Evolutionary conservation across 2,113 vertebrate genomes (phyloP), one percentile per base, ranked within the genome.

Genomic region (Astur gentilis): DNA sequence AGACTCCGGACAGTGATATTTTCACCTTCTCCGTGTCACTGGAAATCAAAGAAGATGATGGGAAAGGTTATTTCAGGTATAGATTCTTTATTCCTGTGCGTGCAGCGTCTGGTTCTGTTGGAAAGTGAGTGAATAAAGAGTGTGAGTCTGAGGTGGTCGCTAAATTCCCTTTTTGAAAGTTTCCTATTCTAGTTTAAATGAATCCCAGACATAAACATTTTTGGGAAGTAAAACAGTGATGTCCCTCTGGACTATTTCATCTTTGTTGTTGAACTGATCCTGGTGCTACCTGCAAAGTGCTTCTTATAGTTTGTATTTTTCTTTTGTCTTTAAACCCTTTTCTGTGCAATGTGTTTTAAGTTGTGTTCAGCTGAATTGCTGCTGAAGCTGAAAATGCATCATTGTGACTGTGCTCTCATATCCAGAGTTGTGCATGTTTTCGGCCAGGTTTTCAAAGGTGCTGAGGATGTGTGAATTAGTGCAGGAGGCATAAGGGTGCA

Each of bases 1-100:
- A 99, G 84, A 99, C 99, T 25, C 99, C 99, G 11, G 99, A 99
- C 98, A 99, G 99, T 22, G 99, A 99, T 94, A 98, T 99, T 91
- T 99, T 99, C 98, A 99, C 99, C 89, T 99, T 99, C 96, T 99
- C 99, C 0, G 99, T 99, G 88, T 99, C 99, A 70, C 98, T 99
- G 98, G 99, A 99, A 97, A 99, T 99, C 97, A 99, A 98, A 95
- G 99, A 99, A 98, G 99, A 99, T 95, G 99, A 99, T 84, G 99
- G 99, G 73, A 99, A 99, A 97, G 99, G 99, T 40, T 99, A 99
- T 84, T 99, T 99, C 98, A 99, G 99, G 99, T 99, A 97, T 8
- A 81, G 40, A 34, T 64, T 90, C 31, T 82, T 81, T 6, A 27
- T 85, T 82, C 47, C 58, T 81, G n/a, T 57, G 22, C 0, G 0